These are phyloP conservation scores for Cyclophora punctaria DNA, from an alignment of 2,888 invertebrate species.

Conservation along the genomic window DNA sequence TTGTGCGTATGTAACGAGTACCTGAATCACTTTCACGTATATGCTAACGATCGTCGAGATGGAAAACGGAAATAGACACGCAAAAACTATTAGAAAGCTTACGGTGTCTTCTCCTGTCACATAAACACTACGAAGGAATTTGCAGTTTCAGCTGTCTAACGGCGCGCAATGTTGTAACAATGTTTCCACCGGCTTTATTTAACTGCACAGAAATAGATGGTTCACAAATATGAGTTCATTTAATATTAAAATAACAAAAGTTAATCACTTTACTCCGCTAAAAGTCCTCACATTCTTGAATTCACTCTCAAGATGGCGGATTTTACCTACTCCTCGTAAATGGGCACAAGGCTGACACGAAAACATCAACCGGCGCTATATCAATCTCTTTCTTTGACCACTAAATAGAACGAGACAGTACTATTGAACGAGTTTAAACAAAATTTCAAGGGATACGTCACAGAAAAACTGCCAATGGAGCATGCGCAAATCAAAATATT, in stretches of 20 bases:
- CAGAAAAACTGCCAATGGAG: slow-evolving; percentile 56
- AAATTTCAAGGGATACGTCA: slow-evolving; percentile 58
- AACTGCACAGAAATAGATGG: slow-evolving; percentile 37
- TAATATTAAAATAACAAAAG: slow-evolving; percentile 66
- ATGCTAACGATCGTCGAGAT: slow-evolving; percentile 67
- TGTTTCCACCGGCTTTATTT: slow-evolving; percentile 39
- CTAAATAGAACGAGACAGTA: slow-evolving; percentile 53
- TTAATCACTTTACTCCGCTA: slow-evolving; percentile 63
- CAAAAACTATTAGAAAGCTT: slow-evolving; percentile 76
- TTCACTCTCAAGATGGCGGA: slow-evolving; percentile 80
- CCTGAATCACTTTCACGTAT: slow-evolving; percentile 68
- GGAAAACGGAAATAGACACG: slow-evolving; percentile 73
- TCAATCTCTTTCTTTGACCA: slow-evolving; percentile 61
- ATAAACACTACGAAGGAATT: slow-evolving; percentile 72
- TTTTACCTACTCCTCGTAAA: slow-evolving; percentile 74
- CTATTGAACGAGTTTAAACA: slow-evolving; percentile 55
- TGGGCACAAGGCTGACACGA: slow-evolving; percentile 76
- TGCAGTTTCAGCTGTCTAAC: slow-evolving; percentile 51
- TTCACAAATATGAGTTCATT: slow-evolving; percentile 53
- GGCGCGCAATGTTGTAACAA: slow-evolving; percentile 43
- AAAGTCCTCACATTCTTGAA: slow-evolving; percentile 77
- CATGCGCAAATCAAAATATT: slow-evolving; percentile 55
- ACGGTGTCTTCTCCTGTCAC: slow-evolving; percentile 72
- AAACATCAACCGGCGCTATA: slow-evolving; percentile 73
- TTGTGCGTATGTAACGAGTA: slow-evolving; percentile 40